Evolutionary conservation across 2,113 vertebrate species (phyloP), one percentile per base, ranked within the genome.

Genomic region (Sisor rabdophorus): DNA sequence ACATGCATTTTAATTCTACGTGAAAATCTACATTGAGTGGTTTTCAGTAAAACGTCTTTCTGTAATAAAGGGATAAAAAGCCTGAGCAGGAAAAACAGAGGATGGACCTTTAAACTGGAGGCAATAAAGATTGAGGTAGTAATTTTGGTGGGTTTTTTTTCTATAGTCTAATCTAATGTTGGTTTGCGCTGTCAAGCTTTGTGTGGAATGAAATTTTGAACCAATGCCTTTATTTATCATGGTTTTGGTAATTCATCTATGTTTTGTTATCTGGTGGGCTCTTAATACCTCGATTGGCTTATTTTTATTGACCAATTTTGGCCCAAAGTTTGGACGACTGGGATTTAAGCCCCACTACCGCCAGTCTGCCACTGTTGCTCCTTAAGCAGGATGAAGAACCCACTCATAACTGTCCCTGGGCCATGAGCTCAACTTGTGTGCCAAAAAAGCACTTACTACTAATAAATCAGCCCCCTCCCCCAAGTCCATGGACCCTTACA

Each of bases 91-190:
- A 48, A 59, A 30, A 4, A 4, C 40, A 44, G 40, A 63, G 11
- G 30, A 22, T 50, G n/a, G 58, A 64, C 24, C 58, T 56, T 78
- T 53, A 52, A 20, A 11, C 48, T 19, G 16, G 52, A 22, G 47
- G 65, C 48, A 9, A 4, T 40, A 40, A 58, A 36, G 47, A 58
- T 26, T 79, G 81, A 82, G 81, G 81, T 82, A 82, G 81, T 44
- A 26, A 17, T 55, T 73, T 53, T 77, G 54, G 26, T 76, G 61
- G n/a, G n/a, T 26, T 73, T 26, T 11, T 50, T 11, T 52, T 32
- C 5, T 24, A 16, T 24, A 12, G 30, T 71, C 19, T 56, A 44
- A 44, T 59, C 53, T 56, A 63, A 47, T 9, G 22, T 67, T 67
- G 11, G 22, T 48, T 24, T 10, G n/a, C n/a, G n/a, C 6, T 67